Evolutionary conservation across 1,140 invertebrate species (phyloP).

Genomic region (Calycopis cecrops): DNA sequence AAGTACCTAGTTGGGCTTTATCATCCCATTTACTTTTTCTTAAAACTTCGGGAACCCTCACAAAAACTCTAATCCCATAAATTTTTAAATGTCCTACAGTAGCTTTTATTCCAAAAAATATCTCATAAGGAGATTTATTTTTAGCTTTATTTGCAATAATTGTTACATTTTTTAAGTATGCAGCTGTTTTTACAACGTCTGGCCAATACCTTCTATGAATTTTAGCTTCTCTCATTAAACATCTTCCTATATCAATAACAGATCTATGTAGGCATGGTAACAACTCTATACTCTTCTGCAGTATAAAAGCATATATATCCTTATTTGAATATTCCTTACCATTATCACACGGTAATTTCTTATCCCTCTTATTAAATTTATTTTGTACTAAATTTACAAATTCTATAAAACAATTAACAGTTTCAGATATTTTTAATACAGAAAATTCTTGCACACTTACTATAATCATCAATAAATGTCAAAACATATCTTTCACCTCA

Average conservation of each 20-base stretch:
- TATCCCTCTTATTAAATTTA: constrained; percentile 42
- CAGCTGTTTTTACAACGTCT: too few species aligned
- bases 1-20: too few species aligned
- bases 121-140: too few species aligned
- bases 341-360: constrained; percentile 54
- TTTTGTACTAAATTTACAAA: constrained; percentile 43
- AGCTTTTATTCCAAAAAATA: too few species aligned
- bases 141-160: constrained; percentile 49
- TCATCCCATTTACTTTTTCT: too few species aligned
- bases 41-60: constrained; percentile 37
- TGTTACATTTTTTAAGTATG: too few species aligned
- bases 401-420: constrained; percentile 36
- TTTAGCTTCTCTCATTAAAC: too few species aligned
- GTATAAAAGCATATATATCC: constrained; percentile 48
- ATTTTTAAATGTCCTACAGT: constrained; percentile 43
- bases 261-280: constrained; percentile 51
- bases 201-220: too few species aligned
- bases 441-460: constrained; percentile 45
- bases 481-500: constrained; percentile 39
- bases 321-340: constrained; percentile 46
- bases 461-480: constrained; percentile 47
- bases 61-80: constrained; percentile 43
- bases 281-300: constrained; percentile 43
- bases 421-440: constrained; percentile 43
- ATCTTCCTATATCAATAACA: too few species aligned